Percentiles rank a stretch among this genome's conserved stretches.
Evolutionary conservation across 2,888 invertebrate species (phyloP).

Genomic region (Drosophila merina): DNA sequence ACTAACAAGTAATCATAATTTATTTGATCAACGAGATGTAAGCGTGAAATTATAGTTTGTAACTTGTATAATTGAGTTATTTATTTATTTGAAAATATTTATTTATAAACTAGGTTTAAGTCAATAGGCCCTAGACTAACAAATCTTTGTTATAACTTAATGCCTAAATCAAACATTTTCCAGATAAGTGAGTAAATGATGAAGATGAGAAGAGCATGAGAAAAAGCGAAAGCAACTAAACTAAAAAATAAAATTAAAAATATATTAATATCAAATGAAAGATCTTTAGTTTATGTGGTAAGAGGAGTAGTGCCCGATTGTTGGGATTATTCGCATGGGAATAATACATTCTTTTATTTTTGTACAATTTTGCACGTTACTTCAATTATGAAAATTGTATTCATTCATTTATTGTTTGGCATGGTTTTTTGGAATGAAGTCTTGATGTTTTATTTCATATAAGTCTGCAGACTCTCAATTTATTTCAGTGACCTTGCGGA

Average conservation of each 20-base stretch:
- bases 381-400: slow-evolving; percentile 28
- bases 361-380: slow-evolving; percentile 54
- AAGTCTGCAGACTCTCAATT: background rate
- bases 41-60: slow-evolving; percentile 62
- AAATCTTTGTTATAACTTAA: slow-evolving; percentile 42
- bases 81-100: slow-evolving; percentile 65
- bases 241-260: slow-evolving; percentile 52
- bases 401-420: slow-evolving; percentile 49
- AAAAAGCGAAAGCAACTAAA: slow-evolving; percentile 44
- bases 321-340: slow-evolving; percentile 54
- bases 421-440: slow-evolving; percentile 52
- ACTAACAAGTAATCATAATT: slow-evolving; percentile 57
- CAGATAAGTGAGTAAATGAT: slow-evolving; percentile 36
- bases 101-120: slow-evolving; percentile 62
- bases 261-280: slow-evolving; percentile 36
- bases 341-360: slow-evolving; percentile 27
- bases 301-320: slow-evolving; percentile 29
- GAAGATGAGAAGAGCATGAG: slow-evolving; percentile 56
- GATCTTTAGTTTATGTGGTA: slow-evolving; percentile 29
- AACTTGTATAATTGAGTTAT: slow-evolving; percentile 53
- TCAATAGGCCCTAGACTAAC: slow-evolving; percentile 64
- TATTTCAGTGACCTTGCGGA: background rate
- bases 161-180: slow-evolving; percentile 36
- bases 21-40: slow-evolving; percentile 36
- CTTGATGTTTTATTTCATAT: slow-evolving; percentile 19